Percentiles rank a stretch among this genome's conserved stretches.
These are phyloP conservation scores for Drosophila athabasca DNA, from an alignment of 1,140 invertebrate species.

Conservation along the genomic window DNA sequence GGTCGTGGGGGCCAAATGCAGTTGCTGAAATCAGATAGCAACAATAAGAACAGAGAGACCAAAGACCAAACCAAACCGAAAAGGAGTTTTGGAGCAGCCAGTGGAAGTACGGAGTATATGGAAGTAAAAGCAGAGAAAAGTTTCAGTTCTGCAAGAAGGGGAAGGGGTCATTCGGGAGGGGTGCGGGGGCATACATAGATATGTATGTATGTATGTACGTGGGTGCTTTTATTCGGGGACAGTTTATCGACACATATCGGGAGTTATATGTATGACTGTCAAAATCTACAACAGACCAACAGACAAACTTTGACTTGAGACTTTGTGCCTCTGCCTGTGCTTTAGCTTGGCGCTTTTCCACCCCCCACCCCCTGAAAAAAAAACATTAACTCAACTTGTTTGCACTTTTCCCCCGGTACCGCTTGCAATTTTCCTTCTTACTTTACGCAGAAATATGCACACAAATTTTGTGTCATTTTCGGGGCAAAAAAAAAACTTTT, in stretches of 20 bases:
- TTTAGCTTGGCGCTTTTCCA: too few species aligned
- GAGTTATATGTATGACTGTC: constrained; percentile 35
- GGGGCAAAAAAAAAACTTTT: constrained; percentile 30
- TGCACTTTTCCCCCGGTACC: constrained; percentile 4
- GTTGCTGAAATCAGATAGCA: constrained; percentile 61
- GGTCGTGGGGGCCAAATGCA: constrained; percentile 65
- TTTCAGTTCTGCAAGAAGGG: too few species aligned
- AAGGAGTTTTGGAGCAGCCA: constrained; percentile 12
- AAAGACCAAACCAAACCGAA: constrained; percentile 25
- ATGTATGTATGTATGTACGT: too few species aligned
- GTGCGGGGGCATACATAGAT: too few species aligned
- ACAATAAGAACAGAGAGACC: constrained; percentile 29
- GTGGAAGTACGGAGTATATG: background rate
- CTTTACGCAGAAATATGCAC: constrained; percentile 57
- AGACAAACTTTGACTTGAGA: constrained; percentile 47
- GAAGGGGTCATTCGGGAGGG: too few species aligned
- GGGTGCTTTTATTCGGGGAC: constrained; percentile 5
- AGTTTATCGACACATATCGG: constrained; percentile 61
- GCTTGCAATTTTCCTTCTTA: constrained; percentile 31
- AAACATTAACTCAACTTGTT: constrained; percentile 56
- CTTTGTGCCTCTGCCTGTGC: background rate
- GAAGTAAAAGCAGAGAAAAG: background rate
- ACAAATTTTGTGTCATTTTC: constrained; percentile 55
- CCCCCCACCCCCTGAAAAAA: background rate
- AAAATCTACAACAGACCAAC: constrained; percentile 50